phyloP scores from a whole-genome alignment of 2,797 vertebrate genomes.

The Triplophysa yarkandensis region DNA sequence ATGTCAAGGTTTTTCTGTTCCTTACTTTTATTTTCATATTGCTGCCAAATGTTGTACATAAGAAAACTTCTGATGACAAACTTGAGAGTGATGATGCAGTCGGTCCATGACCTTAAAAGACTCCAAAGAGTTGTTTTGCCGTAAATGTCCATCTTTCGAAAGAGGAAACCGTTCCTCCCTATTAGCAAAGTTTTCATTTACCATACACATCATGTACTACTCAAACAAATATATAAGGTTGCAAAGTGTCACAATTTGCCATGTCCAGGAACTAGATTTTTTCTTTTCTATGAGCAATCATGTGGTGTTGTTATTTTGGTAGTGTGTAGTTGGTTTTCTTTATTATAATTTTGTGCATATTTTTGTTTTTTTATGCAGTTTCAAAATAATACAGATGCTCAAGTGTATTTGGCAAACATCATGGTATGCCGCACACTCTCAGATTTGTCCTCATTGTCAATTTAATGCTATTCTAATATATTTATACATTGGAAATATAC shows the following conservation, averaged over 20 bases:
- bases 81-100: slow-evolving; percentile 79
- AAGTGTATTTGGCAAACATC: slow-evolving; percentile 72
- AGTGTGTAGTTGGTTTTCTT: slow-evolving; percentile 61
- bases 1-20: slow-evolving; percentile 60
- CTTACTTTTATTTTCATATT: slow-evolving; percentile 66
- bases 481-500: slow-evolving; percentile 86
- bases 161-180: slow-evolving; percentile 47
- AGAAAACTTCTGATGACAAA: slow-evolving; percentile 77
- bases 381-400: slow-evolving; percentile 74
- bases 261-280: slow-evolving; percentile 30
- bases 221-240: neutral
- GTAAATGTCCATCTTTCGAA: slow-evolving; percentile 66
- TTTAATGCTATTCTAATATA: slow-evolving; percentile 80
- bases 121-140: slow-evolving; percentile 76
- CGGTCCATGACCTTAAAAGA: slow-evolving; percentile 69
- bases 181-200: slow-evolving; percentile 22
- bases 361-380: slow-evolving; percentile 72
- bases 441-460: slow-evolving; percentile 85
- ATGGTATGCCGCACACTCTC: slow-evolving; percentile 81
- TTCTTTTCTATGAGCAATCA: slow-evolving; percentile 59
- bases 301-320: slow-evolving; percentile 68
- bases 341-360: slow-evolving; percentile 58
- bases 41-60: slow-evolving; percentile 86
- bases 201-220: slow-evolving; percentile 46
- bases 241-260: slow-evolving; percentile 43